Evolutionary conservation across 2,888 invertebrate genomes (phyloP).

Genomic region (Drosophila borealis): DNA sequence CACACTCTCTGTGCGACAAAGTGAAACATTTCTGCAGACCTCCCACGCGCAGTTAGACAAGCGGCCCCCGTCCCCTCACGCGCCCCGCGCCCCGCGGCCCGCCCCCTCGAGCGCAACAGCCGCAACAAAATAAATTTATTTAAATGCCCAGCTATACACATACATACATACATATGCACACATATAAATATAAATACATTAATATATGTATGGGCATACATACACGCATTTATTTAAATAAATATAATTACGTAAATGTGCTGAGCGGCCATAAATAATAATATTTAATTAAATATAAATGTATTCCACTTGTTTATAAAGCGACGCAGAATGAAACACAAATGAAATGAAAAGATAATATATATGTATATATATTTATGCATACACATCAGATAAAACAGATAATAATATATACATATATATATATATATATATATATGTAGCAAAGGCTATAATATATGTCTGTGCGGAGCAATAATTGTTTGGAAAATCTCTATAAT

Average conservation of each 20-base stretch:
- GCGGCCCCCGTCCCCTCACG: background rate
- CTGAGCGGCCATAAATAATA: conserved; percentile 70
- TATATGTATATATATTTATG: conserved; percentile 17
- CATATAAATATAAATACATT: background rate
- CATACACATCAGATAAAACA: conserved; percentile 13
- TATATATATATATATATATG: background rate
- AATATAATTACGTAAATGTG: conserved; percentile 69
- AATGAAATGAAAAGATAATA: conserved; percentile 44
- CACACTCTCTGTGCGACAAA: conserved; percentile 4
- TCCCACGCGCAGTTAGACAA: conserved; percentile 21
- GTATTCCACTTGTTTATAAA: conserved; percentile 60
- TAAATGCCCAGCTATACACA: conserved; percentile 40
- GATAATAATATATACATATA: conserved; percentile 8
- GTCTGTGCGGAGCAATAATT: conserved; percentile 39
- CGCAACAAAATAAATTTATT: conserved; percentile 47
- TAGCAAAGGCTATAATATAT: background rate
- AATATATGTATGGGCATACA: background rate
- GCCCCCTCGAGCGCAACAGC: background rate
- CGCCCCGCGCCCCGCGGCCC: background rate
- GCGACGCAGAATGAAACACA: conserved; percentile 35
- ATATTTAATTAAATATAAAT: conserved; percentile 78
- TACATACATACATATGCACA: background rate
- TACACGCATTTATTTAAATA: conserved; percentile 56
- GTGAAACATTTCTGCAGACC: conserved; percentile 17
- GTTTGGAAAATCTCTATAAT: conserved; percentile 47